Conservation (phyloP, 2,797 vertebrate genomes). For the Pangasius sanitwongsei region DNA sequence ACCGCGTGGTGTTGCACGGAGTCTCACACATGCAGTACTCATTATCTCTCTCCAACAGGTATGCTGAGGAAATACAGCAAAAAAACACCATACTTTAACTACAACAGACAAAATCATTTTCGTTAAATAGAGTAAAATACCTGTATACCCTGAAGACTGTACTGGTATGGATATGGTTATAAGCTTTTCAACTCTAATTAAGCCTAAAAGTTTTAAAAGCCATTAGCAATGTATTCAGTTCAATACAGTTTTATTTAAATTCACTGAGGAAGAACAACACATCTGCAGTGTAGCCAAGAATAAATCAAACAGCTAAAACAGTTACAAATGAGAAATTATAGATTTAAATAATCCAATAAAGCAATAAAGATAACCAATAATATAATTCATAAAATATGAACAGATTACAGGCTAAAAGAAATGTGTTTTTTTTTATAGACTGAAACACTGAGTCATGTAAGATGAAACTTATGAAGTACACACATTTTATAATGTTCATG, state of each 20-base stretch:
- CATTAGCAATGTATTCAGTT: not conserved
- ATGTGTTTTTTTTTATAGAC: no score
- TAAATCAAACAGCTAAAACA: not conserved
- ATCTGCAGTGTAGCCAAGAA: not conserved
- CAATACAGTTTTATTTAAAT: not conserved
- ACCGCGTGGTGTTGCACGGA: constrained; percentile 96
- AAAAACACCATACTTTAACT: not conserved
- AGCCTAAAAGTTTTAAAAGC: not conserved
- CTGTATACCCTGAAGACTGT: not conserved
- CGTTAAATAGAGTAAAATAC: constrained; percentile 24
- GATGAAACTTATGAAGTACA: not conserved
- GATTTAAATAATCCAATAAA: not conserved
- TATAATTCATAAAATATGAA: not conserved
- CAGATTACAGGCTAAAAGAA: not conserved
- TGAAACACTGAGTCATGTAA: not conserved
- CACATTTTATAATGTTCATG: not conserved
- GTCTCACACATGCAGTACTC: constrained; percentile 96
- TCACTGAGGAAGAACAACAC: not conserved
- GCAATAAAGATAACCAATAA: not conserved
- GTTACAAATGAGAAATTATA: not conserved
- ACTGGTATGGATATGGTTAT: not conserved
- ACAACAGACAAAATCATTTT: not conserved
- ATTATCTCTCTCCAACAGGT: constrained; percentile 94
- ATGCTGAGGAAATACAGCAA: constrained; percentile 76
- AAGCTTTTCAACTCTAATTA: not conserved